Evolutionary conservation across 2,888 invertebrate species (phyloP), one percentile per base, ranked within the genome.

Genomic region (Lepeophtheirus nordmannii): DNA sequence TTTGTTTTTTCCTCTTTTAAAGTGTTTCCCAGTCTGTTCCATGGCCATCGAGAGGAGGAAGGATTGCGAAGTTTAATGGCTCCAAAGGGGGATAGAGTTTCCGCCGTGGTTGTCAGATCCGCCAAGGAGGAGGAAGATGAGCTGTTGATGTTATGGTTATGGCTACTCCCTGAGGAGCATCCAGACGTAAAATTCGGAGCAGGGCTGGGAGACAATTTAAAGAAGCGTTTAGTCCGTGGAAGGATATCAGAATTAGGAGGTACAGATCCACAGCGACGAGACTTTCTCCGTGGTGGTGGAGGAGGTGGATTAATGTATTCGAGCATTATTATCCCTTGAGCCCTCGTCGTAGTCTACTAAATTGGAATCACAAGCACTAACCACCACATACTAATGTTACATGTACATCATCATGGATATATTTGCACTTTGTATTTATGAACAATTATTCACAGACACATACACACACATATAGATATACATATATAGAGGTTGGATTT

Each of bases 41-140:
- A 46, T 46, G 53, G 53, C 53, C 53, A 46, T 8, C 53, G 53
- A 17, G 14, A n/a, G 53, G 53, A 46, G 17, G 53, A 46, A 30
- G 53, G 53, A 8, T 46, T 46, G 14, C 53, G 53, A n/a, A 46
- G 53, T 46, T 46, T 46, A 17, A 46, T 46, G 53, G 53, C 53
- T 46, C 53, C 53, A 17, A 46, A 46, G 8, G 53, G 53, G n/a
- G 53, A 46, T 14, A 46, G 53, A 1, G 53, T 46, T 46, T 46
- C 53, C 8, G 53, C n/a, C 2, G 14, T 14, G 14, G 53, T 8
- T 3, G n/a, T 46, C 3, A 46, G 53, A 46, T 46, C 53, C 14
- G 53, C 61, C 11, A 61, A 20, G 8, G 61, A 22, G 39, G 61
- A 61, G 17, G 53, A 17, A 22, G 7, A 58, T 14, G 22, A 20